phyloP scores from a whole-genome alignment of 2,113 vertebrate genomes.

The Erinaceus europaeus region DNA sequence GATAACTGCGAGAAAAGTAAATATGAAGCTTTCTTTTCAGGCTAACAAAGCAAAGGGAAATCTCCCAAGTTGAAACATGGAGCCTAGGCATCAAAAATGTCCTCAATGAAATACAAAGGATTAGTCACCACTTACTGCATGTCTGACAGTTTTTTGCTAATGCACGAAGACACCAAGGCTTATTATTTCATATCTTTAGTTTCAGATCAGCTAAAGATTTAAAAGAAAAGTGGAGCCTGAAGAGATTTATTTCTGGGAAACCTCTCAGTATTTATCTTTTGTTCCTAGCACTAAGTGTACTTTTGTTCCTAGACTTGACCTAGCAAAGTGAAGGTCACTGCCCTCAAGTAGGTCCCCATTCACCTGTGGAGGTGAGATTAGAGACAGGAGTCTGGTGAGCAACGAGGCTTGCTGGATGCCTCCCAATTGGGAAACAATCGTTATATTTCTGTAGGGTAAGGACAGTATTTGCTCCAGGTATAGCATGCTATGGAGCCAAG shows the following conservation, averaged over 20 bases:
- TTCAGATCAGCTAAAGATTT: neutral
- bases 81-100: neutral
- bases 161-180: neutral
- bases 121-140: neutral
- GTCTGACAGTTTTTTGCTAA: neutral
- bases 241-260: neutral
- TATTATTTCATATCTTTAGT: conserved; percentile 26
- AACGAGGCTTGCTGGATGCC: neutral
- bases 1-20: neutral
- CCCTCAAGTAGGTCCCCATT: too few species aligned
- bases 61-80: neutral
- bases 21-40: neutral
- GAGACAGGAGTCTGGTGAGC: neutral
- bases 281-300: too few species aligned
- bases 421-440: neutral
- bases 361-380: neutral
- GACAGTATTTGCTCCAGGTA: neutral
- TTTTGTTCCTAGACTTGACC: neutral
- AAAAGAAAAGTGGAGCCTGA: neutral
- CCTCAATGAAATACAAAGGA: neutral
- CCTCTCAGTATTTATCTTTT: too few species aligned
- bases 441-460: neutral
- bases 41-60: neutral
- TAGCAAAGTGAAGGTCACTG: neutral
- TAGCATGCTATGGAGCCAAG: neutral